Percentiles rank a stretch among this genome's conserved stretches.
Evolutionary conservation across 1,140 invertebrate species (phyloP).

Genomic region (Paraescarpia echinospica): DNA sequence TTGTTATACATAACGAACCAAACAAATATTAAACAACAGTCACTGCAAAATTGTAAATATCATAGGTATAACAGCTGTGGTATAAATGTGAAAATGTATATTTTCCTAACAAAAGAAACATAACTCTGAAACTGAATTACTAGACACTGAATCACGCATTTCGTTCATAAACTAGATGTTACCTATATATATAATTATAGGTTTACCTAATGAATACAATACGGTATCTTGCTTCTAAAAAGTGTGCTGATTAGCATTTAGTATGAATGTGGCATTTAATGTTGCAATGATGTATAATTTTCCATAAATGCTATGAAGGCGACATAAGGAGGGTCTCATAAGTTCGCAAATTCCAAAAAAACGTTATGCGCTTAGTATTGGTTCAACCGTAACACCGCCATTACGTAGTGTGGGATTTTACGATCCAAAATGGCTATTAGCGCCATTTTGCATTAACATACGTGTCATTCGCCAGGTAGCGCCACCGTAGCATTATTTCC

Average conservation of each 20-base stretch:
- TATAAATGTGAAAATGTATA: slow-evolving; percentile 2
- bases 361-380: too few species aligned
- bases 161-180: neutral
- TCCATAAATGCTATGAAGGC: neutral
- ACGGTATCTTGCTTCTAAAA: neutral
- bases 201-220: neutral
- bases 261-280: neutral
- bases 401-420: too few species aligned
- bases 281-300: neutral
- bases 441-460: too few species aligned
- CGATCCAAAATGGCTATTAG: too few species aligned
- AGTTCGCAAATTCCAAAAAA: too few species aligned
- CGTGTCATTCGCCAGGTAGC: too few species aligned
- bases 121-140: neutral
- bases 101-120: neutral
- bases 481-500: too few species aligned
- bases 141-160: neutral
- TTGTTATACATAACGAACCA: neutral
- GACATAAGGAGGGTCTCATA: neutral
- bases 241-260: neutral
- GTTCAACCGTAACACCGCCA: too few species aligned
- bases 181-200: neutral
- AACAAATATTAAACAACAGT: neutral
- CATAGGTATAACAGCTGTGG: neutral
- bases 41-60: neutral